phyloP scores from a whole-genome alignment of 2,888 invertebrate species.

The Campoletis raptor region DNA sequence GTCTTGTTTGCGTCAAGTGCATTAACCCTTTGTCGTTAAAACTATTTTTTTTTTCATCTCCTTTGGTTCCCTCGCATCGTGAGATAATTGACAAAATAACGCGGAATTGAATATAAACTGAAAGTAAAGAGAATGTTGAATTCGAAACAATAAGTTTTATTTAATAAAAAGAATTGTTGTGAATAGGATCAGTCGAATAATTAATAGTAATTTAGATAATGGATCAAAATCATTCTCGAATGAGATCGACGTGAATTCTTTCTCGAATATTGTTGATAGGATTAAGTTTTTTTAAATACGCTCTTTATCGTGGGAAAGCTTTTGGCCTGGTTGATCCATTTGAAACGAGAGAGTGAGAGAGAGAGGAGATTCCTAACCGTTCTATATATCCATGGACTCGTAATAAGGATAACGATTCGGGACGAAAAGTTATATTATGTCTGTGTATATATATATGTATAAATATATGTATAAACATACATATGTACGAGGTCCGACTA shows the following conservation, averaged over 20 bases:
- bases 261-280: not conserved
- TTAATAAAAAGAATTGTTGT: not conserved
- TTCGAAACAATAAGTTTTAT: not conserved
- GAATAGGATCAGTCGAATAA: not conserved
- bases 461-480: slow-evolving; percentile 16
- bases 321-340: slow-evolving; percentile 67
- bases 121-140: slow-evolving; percentile 1
- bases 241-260: not conserved
- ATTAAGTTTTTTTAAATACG: not conserved
- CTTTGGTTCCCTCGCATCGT: not conserved
- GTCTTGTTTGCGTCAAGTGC: slow-evolving; percentile 39
- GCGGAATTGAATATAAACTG: not conserved
- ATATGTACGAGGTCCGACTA: slow-evolving; percentile 38
- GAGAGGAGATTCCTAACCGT: slow-evolving; percentile 37
- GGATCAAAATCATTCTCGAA: slow-evolving; percentile 10
- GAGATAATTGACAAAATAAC: slow-evolving; percentile 9
- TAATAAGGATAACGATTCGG: slow-evolving; percentile 71
- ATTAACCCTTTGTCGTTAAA: slow-evolving; percentile 47
- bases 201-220: not conserved
- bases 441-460: slow-evolving; percentile 20
- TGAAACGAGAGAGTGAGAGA: slow-evolving; percentile 49
- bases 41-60: not conserved
- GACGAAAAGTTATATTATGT: slow-evolving; percentile 61
- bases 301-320: slow-evolving; percentile 49
- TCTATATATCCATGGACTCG: slow-evolving; percentile 41